Conservation (phyloP, 2,888 invertebrate genomes). For the Drosophila mettleri region DNA sequence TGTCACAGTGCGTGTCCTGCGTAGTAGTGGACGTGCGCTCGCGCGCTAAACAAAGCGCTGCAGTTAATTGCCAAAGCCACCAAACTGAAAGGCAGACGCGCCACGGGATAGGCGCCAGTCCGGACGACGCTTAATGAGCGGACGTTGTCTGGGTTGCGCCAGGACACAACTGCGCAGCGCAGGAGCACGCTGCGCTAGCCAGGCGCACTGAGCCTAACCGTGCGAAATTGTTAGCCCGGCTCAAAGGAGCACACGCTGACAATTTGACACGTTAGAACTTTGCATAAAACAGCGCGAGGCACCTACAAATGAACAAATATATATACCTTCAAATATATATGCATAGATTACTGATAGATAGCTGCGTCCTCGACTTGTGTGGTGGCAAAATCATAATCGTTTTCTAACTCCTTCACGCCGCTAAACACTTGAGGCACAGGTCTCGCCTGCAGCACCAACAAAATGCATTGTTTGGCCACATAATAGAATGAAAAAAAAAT, state of each 20-base stretch:
- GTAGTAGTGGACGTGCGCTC: constrained; percentile 34
- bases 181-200: constrained; percentile 58
- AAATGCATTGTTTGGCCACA: constrained; percentile 49
- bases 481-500: constrained; percentile 38
- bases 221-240: constrained; percentile 61
- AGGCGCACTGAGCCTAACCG: constrained; percentile 57
- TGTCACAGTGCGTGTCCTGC: constrained; percentile 38
- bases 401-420: constrained; percentile 70
- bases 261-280: constrained; percentile 67
- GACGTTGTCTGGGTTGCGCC: constrained; percentile 43
- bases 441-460: constrained; percentile 38
- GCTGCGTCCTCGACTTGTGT: constrained; percentile 65
- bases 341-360: background rate
- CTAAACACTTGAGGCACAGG: constrained; percentile 30
- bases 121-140: constrained; percentile 59
- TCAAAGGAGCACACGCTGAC: constrained; percentile 61
- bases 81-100: constrained; percentile 62
- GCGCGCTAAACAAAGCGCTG: constrained; percentile 54
- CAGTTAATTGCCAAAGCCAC: constrained; percentile 81
- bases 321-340: background rate
- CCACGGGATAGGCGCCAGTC: constrained; percentile 75
- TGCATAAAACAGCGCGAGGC: constrained; percentile 22
- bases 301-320: background rate
- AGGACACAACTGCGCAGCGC: constrained; percentile 25
- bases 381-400: constrained; percentile 76